Evolutionary conservation across 2,888 invertebrate genomes (phyloP).

Genomic region (Nasonia oneida): DNA sequence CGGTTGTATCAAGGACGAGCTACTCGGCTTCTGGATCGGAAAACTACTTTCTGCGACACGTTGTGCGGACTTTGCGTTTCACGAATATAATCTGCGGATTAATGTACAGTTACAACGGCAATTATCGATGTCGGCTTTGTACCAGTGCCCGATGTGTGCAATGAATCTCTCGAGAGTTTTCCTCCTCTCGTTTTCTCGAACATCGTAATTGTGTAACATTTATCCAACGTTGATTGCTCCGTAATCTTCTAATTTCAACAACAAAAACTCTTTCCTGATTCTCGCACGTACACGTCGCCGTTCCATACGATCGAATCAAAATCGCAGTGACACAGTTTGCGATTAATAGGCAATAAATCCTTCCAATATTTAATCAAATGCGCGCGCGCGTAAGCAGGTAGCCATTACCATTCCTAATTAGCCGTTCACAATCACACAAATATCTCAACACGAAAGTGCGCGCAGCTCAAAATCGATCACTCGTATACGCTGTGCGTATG

Average conservation of each 20-base stretch:
- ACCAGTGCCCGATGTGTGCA: not conserved
- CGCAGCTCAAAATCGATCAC: not conserved
- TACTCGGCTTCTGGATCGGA: not conserved
- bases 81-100: not conserved
- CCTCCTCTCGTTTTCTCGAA: conserved; percentile 4
- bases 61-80: no score
- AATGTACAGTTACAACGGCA: not conserved
- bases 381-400: not conserved
- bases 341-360: conserved; percentile 17
- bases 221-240: not conserved
- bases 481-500: not conserved
- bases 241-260: not conserved
- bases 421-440: conserved; percentile 6
- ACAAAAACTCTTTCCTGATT: conserved; percentile 10
- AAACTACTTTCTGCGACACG: not conserved
- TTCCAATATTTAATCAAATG: not conserved
- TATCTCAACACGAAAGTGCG: not conserved
- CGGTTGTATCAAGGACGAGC: conserved; percentile 6
- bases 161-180: conserved; percentile 7
- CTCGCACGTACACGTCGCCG: not conserved
- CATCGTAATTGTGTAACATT: conserved; percentile 3
- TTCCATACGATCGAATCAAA: not conserved
- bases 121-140: not conserved
- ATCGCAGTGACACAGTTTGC: not conserved
- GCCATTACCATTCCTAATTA: not conserved